Conservation (phyloP, 2,888 invertebrate species). For the Macroteleia sp. region DNA sequence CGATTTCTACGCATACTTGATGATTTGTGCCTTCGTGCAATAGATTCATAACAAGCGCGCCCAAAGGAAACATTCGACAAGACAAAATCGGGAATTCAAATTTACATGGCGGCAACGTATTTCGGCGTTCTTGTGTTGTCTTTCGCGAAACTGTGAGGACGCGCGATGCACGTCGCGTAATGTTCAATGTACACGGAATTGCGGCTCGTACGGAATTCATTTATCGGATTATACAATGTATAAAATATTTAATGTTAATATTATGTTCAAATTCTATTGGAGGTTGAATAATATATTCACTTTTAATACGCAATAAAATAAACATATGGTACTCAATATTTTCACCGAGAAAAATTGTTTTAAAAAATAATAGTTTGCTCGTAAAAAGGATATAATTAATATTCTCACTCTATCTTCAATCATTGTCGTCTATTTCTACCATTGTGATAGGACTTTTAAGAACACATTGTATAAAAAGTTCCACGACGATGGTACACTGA, state of each 20-base stretch:
- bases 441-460: too few species aligned
- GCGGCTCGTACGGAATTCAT: constrained; percentile 30
- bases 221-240: constrained; percentile 43
- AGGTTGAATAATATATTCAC: too few species aligned
- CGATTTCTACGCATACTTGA: constrained; percentile 23
- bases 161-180: constrained; percentile 21
- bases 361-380: too few species aligned
- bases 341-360: too few species aligned
- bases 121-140: background rate
- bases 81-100: constrained; percentile 11
- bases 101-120: background rate
- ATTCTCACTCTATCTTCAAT: too few species aligned
- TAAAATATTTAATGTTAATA: constrained; percentile 47
- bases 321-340: too few species aligned
- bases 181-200: constrained; percentile 29
- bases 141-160: background rate
- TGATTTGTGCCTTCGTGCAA: constrained; percentile 66
- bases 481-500: too few species aligned
- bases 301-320: too few species aligned
- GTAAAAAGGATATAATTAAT: too few species aligned
- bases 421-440: too few species aligned
- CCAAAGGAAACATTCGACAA: constrained; percentile 30
- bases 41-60: constrained; percentile 9
- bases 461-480: too few species aligned
- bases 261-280: too few species aligned